These are phyloP conservation scores for Hipparchia semele DNA, from an alignment of 2,888 invertebrate genomes.

Conservation along the genomic window DNA sequence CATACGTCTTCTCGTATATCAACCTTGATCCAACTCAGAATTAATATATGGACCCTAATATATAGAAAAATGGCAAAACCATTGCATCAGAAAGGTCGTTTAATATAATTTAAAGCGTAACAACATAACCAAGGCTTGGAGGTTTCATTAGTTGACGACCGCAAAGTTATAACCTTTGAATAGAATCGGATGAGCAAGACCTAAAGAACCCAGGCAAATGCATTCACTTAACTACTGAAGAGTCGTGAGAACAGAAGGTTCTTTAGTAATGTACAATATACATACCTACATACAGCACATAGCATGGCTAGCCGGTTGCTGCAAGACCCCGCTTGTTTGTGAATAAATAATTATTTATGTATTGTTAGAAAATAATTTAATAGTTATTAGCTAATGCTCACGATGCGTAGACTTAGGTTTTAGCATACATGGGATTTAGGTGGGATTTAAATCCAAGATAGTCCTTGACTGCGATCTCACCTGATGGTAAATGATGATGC, in stretches of 20 bases:
- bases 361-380: conserved; percentile 7
- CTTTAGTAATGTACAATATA: conserved; percentile 37
- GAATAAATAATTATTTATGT: conserved; percentile 9
- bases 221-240: conserved; percentile 34
- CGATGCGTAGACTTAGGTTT: too few relatives aligned
- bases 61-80: too few relatives aligned
- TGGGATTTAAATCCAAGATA: too few relatives aligned
- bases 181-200: conserved; percentile 34
- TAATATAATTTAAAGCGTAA: background rate
- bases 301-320: conserved; percentile 25
- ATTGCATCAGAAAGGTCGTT: too few relatives aligned
- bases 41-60: too few relatives aligned
- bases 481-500: too few relatives aligned
- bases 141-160: conserved; percentile 22
- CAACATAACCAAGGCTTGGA: background rate
- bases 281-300: conserved; percentile 26
- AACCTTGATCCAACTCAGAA: too few relatives aligned
- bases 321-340: background rate
- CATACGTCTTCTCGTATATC: too few relatives aligned
- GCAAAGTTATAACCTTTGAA: conserved; percentile 30
- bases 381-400: too few relatives aligned
- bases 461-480: too few relatives aligned
- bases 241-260: conserved; percentile 39
- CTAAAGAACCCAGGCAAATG: conserved; percentile 28
- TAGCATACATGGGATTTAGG: too few relatives aligned